Evolutionary conservation across 1,140 invertebrate genomes (phyloP).

Genomic region (Ooceraea biroi): DNA sequence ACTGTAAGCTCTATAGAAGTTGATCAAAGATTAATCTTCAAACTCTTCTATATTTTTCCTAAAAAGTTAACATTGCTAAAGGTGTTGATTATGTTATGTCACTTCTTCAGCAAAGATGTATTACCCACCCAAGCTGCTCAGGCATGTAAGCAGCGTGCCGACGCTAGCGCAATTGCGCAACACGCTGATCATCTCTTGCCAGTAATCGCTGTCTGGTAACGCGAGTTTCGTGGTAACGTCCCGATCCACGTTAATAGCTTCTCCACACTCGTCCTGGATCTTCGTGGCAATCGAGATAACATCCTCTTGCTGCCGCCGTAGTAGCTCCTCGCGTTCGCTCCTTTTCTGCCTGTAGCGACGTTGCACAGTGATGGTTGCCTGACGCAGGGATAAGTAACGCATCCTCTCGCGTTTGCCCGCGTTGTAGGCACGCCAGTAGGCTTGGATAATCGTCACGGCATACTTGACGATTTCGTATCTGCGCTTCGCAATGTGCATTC

Average conservation of each 20-base stretch:
- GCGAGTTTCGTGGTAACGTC: neutral
- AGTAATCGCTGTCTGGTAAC: neutral
- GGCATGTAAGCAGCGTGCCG: neutral
- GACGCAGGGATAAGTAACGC: slow-evolving; percentile 79
- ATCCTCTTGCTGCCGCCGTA: neutral
- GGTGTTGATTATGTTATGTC: neutral
- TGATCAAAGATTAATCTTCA: no score
- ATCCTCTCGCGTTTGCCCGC: slow-evolving; percentile 76
- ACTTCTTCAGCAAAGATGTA: neutral
- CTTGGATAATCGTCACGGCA: slow-evolving; percentile 84
- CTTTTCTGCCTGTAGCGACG: slow-evolving; percentile 78
- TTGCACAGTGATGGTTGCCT: slow-evolving; percentile 81
- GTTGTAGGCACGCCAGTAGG: slow-evolving; percentile 83
- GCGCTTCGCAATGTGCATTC: slow-evolving; percentile 58
- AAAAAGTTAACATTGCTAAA: neutral
- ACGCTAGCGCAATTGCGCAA: slow-evolving; percentile 8
- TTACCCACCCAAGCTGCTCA: slow-evolving; percentile 18
- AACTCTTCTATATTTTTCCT: neutral
- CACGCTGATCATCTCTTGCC: slow-evolving; percentile 8
- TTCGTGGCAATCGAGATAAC: neutral
- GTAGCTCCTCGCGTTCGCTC: neutral
- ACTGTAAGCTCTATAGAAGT: neutral
- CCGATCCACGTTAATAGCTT: slow-evolving; percentile 4
- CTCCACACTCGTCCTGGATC: slow-evolving; percentile 16
- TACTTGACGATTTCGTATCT: slow-evolving; percentile 43